Conservation (phyloP, 2,888 invertebrate species). For the Megaustenia siamemsis region DNA sequence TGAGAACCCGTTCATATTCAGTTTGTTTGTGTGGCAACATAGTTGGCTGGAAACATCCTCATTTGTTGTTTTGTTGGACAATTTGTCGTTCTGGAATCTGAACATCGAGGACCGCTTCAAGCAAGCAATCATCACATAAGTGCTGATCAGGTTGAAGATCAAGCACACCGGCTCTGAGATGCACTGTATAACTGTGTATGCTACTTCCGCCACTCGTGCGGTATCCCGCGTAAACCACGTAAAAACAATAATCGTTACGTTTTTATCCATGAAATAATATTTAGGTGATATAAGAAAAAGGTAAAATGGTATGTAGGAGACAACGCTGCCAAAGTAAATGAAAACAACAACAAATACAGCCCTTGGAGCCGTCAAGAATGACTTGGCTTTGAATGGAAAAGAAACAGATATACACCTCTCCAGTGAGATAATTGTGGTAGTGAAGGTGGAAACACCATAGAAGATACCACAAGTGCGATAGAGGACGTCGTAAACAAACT, state of each 20-base stretch:
- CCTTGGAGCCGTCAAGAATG: not conserved
- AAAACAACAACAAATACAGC: not conserved
- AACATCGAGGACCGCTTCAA: not conserved
- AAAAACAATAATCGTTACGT: too few relatives aligned
- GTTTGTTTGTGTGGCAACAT: not conserved
- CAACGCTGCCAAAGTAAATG: not conserved
- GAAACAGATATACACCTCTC: slow-evolving; percentile 12
- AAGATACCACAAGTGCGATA: not conserved
- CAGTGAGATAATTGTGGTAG: not conserved
- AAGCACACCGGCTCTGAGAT: not conserved
- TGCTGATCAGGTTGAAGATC: not conserved
- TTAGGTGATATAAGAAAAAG: too few relatives aligned
- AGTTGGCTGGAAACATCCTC: not conserved
- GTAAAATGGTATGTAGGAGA: not conserved
- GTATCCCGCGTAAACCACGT: too few relatives aligned
- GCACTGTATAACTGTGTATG: not conserved
- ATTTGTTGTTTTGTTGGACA: too few relatives aligned
- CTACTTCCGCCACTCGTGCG: too few relatives aligned
- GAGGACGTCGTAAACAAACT: not conserved
- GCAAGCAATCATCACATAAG: not conserved
- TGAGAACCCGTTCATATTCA: not conserved
- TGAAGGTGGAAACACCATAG: not conserved
- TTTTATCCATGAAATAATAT: too few relatives aligned
- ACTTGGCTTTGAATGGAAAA: not conserved
- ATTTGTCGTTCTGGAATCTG: too few relatives aligned